Base-by-base conservation (phyloP, 2,797 vertebrate species). In the Tamandua tetradactyla region DNA sequence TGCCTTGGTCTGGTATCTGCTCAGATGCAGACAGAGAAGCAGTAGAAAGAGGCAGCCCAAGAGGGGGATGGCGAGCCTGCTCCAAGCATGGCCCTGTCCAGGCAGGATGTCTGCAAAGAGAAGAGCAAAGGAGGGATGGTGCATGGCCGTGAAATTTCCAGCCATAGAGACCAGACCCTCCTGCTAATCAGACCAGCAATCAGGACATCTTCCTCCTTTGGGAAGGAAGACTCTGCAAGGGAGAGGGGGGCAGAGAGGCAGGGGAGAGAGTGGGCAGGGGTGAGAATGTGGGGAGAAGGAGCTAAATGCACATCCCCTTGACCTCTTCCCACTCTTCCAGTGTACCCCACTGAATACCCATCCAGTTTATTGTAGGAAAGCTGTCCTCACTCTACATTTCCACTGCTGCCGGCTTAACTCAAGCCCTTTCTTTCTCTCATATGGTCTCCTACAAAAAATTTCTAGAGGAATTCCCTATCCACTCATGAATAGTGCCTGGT, bases 321-420 rank as follows among this genome's bases (percentile, higher is more conserved):
- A 37, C 87, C 55, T 59, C 59, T 62, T 22, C 37, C 78, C 17
- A 20, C 55, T 40, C 55, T 40, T 37, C 55, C 62, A n/a, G 11
- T 3, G 10, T 1, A 2, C 49, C 71, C 57, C 27, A 2, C 35
- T 13, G 4, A 35, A 79, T 2, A 13, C 1, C 30, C 2, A 61
- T 25, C 20, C 71, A 17, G 20, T 0, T 0, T 35, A 68, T 27
- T 27, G 68, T 64, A 42, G 23, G 55, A 80, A 49, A 8, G 0
- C 71, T 18, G 44, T 32, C 23, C 10, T n/a, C 37, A 23, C 22
- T 3, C 57, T 27, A 35, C 15, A 22, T 2, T 10, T 23, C 52
- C 22, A 2, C 57, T 35, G 81, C 64, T 3, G 7, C 10, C 44
- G 27, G 35, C 25, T 49, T 76, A 59, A 10, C 2, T 22, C 32